A percentile compares a stretch with the other conserved stretches of the same genome.
phyloP scores from a whole-genome alignment of 2,888 invertebrate genomes.

The Spodoptera picta region DNA sequence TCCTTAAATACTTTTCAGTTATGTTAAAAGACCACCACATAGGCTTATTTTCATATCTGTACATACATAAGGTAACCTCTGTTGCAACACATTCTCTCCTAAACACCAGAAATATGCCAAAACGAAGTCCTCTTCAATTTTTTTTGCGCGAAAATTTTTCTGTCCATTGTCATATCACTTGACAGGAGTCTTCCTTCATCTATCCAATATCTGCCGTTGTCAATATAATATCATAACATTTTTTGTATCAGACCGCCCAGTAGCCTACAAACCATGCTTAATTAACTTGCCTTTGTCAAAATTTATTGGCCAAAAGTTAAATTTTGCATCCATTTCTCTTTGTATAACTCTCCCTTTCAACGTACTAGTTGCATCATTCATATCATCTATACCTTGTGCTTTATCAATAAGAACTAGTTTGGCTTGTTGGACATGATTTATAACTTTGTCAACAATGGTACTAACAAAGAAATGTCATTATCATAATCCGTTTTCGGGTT shows the following conservation, averaged over 20 bases:
- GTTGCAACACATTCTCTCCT: not conserved
- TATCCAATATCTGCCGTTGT: slow-evolving; percentile 31
- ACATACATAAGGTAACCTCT: not conserved
- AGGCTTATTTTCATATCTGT: too few species aligned
- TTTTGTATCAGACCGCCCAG: slow-evolving; percentile 77
- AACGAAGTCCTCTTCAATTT: slow-evolving; percentile 13
- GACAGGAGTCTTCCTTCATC: slow-evolving; percentile 37
- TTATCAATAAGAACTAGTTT: slow-evolving; percentile 12
- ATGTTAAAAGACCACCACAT: too few species aligned
- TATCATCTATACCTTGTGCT: not conserved
- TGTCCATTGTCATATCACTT: slow-evolving; percentile 30
- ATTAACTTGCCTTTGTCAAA: slow-evolving; percentile 73
- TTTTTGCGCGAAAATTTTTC: slow-evolving; percentile 32
- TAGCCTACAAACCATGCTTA: slow-evolving; percentile 70
- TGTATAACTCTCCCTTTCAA: slow-evolving; percentile 30
- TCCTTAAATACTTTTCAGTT: too few species aligned
- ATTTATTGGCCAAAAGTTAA: slow-evolving; percentile 80
- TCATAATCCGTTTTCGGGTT: slow-evolving; percentile 76
- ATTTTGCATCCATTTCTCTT: slow-evolving; percentile 60
- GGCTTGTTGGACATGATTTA: not conserved
- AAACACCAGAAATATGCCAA: slow-evolving; percentile 1
- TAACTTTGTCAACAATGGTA: slow-evolving; percentile 27
- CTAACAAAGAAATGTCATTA: slow-evolving; percentile 80
- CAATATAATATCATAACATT: slow-evolving; percentile 61
- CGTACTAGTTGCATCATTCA: not conserved